Evolutionary conservation across 2,113 vertebrate genomes (phyloP).

Genomic region (Chiloscyllium plagiosum): DNA sequence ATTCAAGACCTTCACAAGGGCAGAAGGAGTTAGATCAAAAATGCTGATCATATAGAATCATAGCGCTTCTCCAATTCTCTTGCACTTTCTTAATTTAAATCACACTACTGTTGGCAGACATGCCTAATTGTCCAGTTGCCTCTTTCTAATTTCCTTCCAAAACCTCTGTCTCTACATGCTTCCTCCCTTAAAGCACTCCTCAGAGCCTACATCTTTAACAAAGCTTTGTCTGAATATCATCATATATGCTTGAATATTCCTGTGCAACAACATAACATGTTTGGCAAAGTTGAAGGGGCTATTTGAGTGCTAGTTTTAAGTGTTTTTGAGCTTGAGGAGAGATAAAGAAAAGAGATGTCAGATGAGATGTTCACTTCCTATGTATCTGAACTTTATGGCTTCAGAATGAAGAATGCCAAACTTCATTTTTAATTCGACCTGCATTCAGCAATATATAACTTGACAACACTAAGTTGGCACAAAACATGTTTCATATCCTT

Average conservation of each 20-base stretch:
- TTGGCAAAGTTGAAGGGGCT: neutral
- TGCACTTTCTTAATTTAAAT: neutral
- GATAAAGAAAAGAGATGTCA: neutral
- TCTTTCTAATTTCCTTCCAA: neutral
- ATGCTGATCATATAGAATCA: too few species aligned
- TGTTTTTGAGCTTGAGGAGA: neutral
- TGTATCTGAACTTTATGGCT: neutral
- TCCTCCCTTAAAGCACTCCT: neutral
- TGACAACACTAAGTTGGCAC: neutral
- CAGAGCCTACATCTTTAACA: neutral
- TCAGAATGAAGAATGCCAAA: neutral
- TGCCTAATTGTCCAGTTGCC: neutral
- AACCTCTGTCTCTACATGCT: neutral
- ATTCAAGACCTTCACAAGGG: too few species aligned
- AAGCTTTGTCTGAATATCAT: neutral
- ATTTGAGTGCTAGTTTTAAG: neutral
- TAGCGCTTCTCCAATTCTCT: neutral
- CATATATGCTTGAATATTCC: neutral
- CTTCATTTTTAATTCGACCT: neutral
- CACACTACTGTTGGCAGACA: neutral
- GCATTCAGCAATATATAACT: neutral
- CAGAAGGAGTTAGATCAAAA: too few species aligned
- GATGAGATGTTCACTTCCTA: neutral
- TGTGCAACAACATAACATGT: neutral
- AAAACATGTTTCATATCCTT: neutral